Evolutionary conservation across 2,113 vertebrate species (phyloP).

Genomic region (Centropristis striata): DNA sequence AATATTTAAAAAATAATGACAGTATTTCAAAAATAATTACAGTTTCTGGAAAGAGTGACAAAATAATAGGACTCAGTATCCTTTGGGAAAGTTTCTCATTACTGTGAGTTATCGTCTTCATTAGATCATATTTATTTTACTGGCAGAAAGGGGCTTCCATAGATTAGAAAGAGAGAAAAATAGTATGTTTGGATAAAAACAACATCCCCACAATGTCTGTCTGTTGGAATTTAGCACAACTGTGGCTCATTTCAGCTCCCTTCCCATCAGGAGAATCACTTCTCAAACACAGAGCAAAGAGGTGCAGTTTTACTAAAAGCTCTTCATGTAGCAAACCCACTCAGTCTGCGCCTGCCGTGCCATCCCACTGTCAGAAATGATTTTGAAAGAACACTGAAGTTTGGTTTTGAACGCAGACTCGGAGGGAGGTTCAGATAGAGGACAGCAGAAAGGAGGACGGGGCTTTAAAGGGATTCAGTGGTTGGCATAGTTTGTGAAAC

Average conservation of each 20-base stretch:
- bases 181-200: slow-evolving; percentile 11
- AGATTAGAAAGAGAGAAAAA: not conserved
- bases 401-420: slow-evolving; percentile 39
- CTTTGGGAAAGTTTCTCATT: too few relatives aligned
- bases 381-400: slow-evolving; percentile 37
- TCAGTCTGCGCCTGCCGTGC: slow-evolving; percentile 40
- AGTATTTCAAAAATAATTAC: too few relatives aligned
- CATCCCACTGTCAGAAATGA: slow-evolving; percentile 51
- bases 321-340: slow-evolving; percentile 6
- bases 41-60: too few relatives aligned
- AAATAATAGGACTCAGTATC: too few relatives aligned
- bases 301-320: slow-evolving; percentile 4
- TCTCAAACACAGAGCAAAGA: slow-evolving; percentile 16
- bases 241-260: not conserved
- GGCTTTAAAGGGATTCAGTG: slow-evolving; percentile 47
- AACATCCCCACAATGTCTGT: not conserved
- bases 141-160: too few relatives aligned
- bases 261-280: not conserved
- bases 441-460: slow-evolving; percentile 57
- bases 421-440: slow-evolving; percentile 60
- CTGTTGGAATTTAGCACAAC: not conserved
- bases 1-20: too few relatives aligned
- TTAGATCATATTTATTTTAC: too few relatives aligned
- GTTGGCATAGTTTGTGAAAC: slow-evolving; percentile 58
- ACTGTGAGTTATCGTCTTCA: too few relatives aligned